Base-by-base conservation (phyloP, 2,113 vertebrate genomes). In the Xyliphius kryptos region DNA sequence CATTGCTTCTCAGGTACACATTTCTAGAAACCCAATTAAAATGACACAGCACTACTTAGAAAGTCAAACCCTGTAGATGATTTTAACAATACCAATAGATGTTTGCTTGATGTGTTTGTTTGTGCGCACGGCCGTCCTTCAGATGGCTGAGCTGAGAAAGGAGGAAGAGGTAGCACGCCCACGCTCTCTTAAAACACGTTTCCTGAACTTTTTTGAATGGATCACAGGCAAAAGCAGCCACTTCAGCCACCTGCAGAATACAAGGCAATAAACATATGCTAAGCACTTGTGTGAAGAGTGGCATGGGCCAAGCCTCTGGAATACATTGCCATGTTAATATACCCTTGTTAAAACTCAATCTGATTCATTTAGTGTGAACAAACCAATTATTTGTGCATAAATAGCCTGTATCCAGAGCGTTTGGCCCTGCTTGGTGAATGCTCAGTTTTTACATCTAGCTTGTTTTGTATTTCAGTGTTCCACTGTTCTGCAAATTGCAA, bases 201-300 rank as follows among this genome's bases (percentile, higher is more conserved):
- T 92, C 50, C 47, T 81, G 61, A 77, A 83, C 57, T 81, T 89
- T 32, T 81, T 93, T 71, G 80, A 58, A 71, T 91, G 92, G 90
- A 75, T 96, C 2, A 54, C 74, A 14, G 82, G 88, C 68, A 61
- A 61, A 61, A 64, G 79, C 32, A 80, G 77, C 62, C 75, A 7
- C 66, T 72, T 90, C 41, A 80, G 85, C 61, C 81, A 74, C 48
- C 86, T 87, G 55, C 81, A 69, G 43, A 85, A 75, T 44, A 86
- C 81, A 88, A 95, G 92, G 91, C 92, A 94, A 83, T 85, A 69
- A 75, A 79, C 64, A 15, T 74, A 63, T 79, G 83, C 26, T 32
- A 32, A 65, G 59, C 84, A 80, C 77, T 20, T 73, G 68, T 78
- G 73, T 71, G 76, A 58, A 41, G 11, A 65, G 14, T 9, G 19